These are phyloP conservation scores for Glandiceps talaboti DNA, from an alignment of 53 echinoderm and acorn worm genomes.

Conservation along the genomic window DNA sequence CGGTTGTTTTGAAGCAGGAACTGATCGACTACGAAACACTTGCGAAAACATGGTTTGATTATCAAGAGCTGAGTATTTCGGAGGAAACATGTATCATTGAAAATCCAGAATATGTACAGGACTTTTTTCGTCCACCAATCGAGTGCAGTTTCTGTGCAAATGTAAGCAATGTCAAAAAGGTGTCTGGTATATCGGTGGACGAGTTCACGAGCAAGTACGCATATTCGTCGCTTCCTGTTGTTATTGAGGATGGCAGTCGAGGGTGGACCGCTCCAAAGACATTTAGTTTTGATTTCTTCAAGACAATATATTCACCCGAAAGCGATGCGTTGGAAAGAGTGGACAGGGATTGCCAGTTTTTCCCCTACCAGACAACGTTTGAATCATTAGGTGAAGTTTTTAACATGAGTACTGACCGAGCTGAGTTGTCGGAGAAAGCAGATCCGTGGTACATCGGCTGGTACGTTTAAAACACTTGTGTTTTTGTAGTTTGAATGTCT, in stretches of 20 bases:
- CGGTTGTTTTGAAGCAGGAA: constrained; percentile 2
- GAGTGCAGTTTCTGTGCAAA: constrained; percentile 49
- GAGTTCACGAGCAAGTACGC: constrained; percentile 63
- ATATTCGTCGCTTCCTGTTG: constrained; percentile 52
- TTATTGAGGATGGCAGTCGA: constrained; percentile 61
- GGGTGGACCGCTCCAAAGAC: constrained; percentile 60
- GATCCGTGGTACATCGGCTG: constrained; percentile 96
- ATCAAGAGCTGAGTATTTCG: constrained; percentile 19
- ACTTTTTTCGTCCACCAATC: constrained; percentile 67
- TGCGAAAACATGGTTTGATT: constrained; percentile 14
- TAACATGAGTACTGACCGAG: constrained; percentile 62
- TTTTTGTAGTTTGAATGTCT: too few species aligned
- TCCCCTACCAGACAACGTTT: constrained; percentile 76
- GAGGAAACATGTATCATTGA: constrained; percentile 42
- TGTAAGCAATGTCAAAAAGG: constrained; percentile 33
- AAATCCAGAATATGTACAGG: constrained; percentile 36
- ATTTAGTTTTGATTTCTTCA: constrained; percentile 79
- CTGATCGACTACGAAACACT: constrained; percentile 21
- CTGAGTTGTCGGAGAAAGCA: constrained; percentile 52
- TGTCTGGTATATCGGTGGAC: constrained; percentile 21
- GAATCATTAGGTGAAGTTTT: constrained; percentile 60
- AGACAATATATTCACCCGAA: constrained; percentile 42
- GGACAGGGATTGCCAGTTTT: constrained; percentile 73
- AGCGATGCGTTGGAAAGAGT: constrained; percentile 48
- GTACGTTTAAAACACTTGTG: too few species aligned